Percentiles rank a stretch among this genome's conserved stretches.
Conservation (phyloP, 2,797 vertebrate genomes). For the Delichon dasypus region DNA sequence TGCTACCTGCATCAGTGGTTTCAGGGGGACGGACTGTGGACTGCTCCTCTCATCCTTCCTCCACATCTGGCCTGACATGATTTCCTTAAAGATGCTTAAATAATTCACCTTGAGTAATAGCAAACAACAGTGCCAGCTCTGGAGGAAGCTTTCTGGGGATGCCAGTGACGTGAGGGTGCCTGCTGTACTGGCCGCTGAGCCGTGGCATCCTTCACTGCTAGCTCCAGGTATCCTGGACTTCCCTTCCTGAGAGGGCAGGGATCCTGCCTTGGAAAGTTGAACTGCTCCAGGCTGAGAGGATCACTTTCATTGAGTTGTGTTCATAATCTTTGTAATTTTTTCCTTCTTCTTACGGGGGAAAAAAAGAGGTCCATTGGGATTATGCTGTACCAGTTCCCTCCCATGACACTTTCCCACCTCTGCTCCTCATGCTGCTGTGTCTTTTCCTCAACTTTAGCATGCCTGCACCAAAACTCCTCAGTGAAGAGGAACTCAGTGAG, state of each 20-base stretch:
- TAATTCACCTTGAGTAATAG: neutral
- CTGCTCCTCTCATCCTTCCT: neutral
- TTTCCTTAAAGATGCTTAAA: conserved; percentile 18
- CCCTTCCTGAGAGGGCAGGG: neutral
- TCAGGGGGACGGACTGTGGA: neutral
- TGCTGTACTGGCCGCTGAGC: neutral
- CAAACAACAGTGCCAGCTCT: neutral
- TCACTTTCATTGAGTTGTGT: neutral
- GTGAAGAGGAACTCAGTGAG: neutral
- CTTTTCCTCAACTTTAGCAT: neutral
- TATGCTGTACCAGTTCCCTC: accelerated
- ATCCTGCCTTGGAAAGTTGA: neutral
- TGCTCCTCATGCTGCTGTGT: neutral
- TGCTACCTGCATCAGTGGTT: neutral
- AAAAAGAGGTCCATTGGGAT: neutral
- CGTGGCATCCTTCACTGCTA: accelerated
- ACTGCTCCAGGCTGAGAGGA: neutral
- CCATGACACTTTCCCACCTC: accelerated
- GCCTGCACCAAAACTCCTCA: neutral
- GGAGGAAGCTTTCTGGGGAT: neutral
- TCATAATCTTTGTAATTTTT: neutral
- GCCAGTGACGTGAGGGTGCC: neutral
- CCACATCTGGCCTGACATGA: neutral
- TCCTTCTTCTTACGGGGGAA: neutral
- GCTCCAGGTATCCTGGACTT: neutral